Evolutionary conservation across 2,888 invertebrate species (phyloP).

Genomic region (Rugalucina vietnamica): DNA sequence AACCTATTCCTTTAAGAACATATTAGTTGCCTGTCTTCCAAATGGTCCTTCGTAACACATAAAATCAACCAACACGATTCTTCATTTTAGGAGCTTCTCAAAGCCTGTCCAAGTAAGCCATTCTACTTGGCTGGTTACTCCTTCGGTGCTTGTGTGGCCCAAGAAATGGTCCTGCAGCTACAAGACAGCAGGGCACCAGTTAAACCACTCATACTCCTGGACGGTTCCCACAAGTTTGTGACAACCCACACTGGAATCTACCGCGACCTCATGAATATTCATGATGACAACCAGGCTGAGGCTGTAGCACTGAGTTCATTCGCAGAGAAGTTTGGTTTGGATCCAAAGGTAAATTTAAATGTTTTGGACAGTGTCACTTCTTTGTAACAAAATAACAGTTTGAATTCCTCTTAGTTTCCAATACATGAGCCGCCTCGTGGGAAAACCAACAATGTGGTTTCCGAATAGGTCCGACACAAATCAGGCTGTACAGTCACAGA

Average conservation of each 20-base stretch:
- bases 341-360: conserved; percentile 65
- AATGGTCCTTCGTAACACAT: no score
- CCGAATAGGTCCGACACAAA: no score
- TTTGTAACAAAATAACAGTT: not conserved
- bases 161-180: conserved; percentile 96
- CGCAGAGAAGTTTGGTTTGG: conserved; percentile 74
- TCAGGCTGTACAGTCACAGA: no score
- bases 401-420: not conserved
- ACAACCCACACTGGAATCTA: conserved; percentile 83
- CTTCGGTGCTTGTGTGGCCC: conserved; percentile 96
- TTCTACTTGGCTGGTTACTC: conserved; percentile 97
- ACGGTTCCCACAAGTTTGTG: conserved; percentile 88
- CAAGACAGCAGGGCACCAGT: conserved; percentile 84
- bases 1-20: no score
- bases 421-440: no score
- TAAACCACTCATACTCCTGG: conserved; percentile 90
- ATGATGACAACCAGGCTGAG: conserved; percentile 70
- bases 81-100: not conserved
- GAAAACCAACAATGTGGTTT: no score
- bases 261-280: conserved; percentile 69
- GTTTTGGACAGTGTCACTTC: not conserved
- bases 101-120: conserved; percentile 84
- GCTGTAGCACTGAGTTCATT: conserved; percentile 78
- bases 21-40: no score
- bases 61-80: no score